A percentile compares a stretch with the other conserved stretches of the same genome.
Conservation (phyloP, 2,888 invertebrate species). For the Marasmarcha lunaedactyla region DNA sequence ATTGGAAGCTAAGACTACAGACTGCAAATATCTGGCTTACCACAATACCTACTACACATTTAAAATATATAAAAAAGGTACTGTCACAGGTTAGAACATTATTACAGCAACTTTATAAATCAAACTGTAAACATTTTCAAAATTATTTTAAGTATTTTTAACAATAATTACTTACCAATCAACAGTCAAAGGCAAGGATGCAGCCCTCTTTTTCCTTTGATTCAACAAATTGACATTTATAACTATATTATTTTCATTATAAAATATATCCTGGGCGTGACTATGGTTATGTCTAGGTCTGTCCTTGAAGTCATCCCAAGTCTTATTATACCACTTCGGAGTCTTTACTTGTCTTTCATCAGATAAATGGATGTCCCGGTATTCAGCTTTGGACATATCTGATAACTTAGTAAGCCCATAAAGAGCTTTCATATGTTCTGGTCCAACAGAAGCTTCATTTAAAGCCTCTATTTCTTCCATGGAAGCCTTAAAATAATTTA, state of each 20-base stretch:
- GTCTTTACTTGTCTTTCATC: constrained; percentile 36
- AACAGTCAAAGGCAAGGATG: constrained; percentile 51
- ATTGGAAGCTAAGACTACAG: no score
- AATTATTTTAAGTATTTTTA: no score
- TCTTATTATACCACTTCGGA: constrained; percentile 28
- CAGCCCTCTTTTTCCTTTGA: constrained; percentile 32
- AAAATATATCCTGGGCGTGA: no score
- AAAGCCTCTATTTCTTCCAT: constrained; percentile 55
- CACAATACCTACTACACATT: no score
- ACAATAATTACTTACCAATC: constrained; percentile 68
- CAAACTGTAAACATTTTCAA: no score
- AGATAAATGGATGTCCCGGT: constrained; percentile 54
- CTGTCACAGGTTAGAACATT: no score
- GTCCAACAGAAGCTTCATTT: constrained; percentile 45
- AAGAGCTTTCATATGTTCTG: constrained; percentile 45
- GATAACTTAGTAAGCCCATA: constrained; percentile 74
- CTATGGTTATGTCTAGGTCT: no score
- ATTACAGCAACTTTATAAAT: no score
- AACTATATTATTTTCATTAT: no score
- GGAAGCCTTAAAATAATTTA: constrained; percentile 46
- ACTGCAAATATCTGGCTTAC: no score
- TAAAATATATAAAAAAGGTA: no score
- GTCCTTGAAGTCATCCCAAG: constrained; percentile 22
- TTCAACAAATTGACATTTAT: no score
- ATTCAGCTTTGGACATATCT: constrained; percentile 73